Base-by-base conservation (phyloP, 2,113 vertebrate genomes). In the Dolichallabes microphthalmus region DNA sequence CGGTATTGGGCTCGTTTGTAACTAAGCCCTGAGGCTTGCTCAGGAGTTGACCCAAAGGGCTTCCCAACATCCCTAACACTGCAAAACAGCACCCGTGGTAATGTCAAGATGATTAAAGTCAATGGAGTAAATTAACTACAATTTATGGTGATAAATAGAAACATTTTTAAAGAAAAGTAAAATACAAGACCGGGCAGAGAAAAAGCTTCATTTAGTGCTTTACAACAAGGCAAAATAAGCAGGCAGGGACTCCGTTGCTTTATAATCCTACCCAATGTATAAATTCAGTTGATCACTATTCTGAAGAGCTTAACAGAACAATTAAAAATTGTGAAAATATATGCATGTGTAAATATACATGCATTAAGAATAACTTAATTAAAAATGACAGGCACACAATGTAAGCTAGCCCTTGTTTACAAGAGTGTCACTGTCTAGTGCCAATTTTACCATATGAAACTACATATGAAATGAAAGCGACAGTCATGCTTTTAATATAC, bases 31-130 rank as follows among this genome's bases (percentile, higher is more conserved):
- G 88, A 0, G 96, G 94, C 89, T 98, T 98, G 7, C 95, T 95
- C 85, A 97, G 91, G 87, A 96, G 90, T 0, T 92, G 96, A 86
- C 94, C 94, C 8, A 97, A 93, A 80, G 98, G 97, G 83, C 93
- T 97, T 93, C 94, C 96, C 78, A 98, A 95, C 91, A 98, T 94
- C 85, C 94, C 95, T 73, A 94, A 91, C 92, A 94, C 94, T 95
- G 89, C 45, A 71, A 64, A 75, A 82, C 1, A 79, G 20, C 12
- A 52, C 11, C 13, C 53, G 58, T 0, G 4, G 32, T 58, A 17
- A 30, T 10, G 6, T 3, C 32, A 78, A 58, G 2, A 30, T 17
- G 12, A 50, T 39, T 73, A 22, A 71, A 45, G 3, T 45, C 3
- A 9, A 1, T 1, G 12, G 4, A 14, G n/a, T n/a, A 0, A 27